Conservation (phyloP, 2,113 vertebrate species). For the Sturnus vulgaris region DNA sequence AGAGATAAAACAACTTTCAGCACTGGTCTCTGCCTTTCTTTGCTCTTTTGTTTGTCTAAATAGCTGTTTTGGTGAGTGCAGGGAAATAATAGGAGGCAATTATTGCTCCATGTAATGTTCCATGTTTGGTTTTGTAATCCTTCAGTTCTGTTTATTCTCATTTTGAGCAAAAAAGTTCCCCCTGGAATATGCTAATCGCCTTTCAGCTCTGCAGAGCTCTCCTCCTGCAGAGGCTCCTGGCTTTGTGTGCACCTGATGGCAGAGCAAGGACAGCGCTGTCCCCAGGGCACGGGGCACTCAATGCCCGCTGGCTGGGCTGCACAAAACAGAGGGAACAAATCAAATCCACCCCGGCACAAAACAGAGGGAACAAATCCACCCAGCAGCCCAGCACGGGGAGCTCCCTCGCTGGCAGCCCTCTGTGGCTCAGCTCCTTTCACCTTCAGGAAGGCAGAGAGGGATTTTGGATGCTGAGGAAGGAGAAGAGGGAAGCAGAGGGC, state of each 20-base stretch:
- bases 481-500: not conserved
- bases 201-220: conserved; percentile 45
- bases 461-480: not conserved
- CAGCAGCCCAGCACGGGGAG: not conserved
- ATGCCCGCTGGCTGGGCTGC: not conserved
- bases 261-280: conserved; percentile 11
- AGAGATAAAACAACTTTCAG: conserved; percentile 60
- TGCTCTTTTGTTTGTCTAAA: conserved; percentile 75
- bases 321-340: not conserved
- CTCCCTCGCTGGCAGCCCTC: not conserved
- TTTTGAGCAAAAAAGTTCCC: conserved; percentile 75
- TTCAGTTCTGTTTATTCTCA: conserved; percentile 73
- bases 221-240: not conserved
- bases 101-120: conserved; percentile 77
- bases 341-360: not conserved
- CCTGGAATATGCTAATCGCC: conserved; percentile 76
- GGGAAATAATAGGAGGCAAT: conserved; percentile 80
- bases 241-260: conserved; percentile 66
- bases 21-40: conserved; percentile 63
- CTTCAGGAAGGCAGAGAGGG: not conserved
- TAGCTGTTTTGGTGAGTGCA: conserved; percentile 76
- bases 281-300: not conserved
- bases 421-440: not conserved
- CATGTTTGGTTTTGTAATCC: conserved; percentile 81
- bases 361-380: not conserved